A percentile compares a stretch with the other conserved stretches of the same genome.
phyloP scores from a whole-genome alignment of 2,888 invertebrate species.

The Hartigia nigra region DNA sequence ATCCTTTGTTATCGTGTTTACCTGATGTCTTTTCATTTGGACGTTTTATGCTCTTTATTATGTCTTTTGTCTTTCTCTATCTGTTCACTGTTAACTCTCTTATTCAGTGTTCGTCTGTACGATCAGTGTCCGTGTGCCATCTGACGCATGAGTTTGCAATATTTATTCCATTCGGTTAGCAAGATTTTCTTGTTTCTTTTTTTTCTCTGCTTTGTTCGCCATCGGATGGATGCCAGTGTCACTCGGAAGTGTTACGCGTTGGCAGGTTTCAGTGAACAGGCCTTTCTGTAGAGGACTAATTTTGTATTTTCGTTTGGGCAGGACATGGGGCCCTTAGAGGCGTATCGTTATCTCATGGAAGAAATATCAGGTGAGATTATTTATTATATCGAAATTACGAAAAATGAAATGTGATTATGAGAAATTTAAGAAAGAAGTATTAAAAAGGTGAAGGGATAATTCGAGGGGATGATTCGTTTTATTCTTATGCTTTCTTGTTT shows the following conservation, averaged over 20 bases:
- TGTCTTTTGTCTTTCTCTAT: background rate
- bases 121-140: constrained; percentile 26
- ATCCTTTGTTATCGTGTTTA: background rate
- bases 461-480: background rate
- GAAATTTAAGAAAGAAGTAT: background rate
- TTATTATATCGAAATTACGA: background rate
- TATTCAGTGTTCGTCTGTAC: background rate
- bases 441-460: background rate
- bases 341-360: constrained; percentile 55
- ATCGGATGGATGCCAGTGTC: background rate
- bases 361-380: constrained; percentile 54
- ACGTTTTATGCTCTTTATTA: background rate
- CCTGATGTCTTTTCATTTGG: background rate
- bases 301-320: constrained; percentile 27
- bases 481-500: background rate
- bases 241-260: background rate
- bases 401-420: background rate
- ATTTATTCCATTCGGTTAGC: background rate
- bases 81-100: background rate
- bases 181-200: constrained; percentile 4
- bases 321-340: constrained; percentile 51
- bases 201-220: constrained; percentile 4
- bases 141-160: constrained; percentile 36
- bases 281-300: background rate
- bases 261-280: background rate